Conservation (phyloP, 2,888 invertebrate genomes). For the Apotomis betuletana region DNA sequence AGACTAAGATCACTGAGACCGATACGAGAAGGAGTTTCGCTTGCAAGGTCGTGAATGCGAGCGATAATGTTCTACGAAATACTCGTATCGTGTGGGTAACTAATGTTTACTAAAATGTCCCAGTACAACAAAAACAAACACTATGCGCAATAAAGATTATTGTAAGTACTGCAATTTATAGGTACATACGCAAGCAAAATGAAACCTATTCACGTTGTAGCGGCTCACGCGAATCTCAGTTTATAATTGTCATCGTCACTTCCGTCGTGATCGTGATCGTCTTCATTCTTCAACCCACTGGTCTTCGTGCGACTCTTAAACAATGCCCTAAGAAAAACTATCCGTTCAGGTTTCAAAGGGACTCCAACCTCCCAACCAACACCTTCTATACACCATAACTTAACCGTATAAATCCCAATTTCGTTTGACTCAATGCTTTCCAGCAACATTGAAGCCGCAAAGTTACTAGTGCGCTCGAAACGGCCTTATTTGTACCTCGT, state of each 20-base stretch:
- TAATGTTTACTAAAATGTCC: no score
- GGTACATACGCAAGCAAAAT: neutral
- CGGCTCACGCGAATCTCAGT: neutral
- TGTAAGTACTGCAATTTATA: neutral
- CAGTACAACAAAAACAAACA: neutral
- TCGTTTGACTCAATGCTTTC: neutral
- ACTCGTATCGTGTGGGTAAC: no score
- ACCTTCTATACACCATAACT: neutral
- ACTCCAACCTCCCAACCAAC: neutral
- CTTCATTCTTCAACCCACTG: slow-evolving; percentile 14
- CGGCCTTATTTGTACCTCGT: slow-evolving; percentile 15
- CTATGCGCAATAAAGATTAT: no score
- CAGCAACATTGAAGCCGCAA: slow-evolving; percentile 16
- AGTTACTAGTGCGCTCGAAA: slow-evolving; percentile 12
- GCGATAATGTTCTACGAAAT: no score
- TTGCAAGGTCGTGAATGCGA: no score
- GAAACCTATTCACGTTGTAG: neutral
- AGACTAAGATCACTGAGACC: no score
- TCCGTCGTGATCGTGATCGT: slow-evolving; percentile 4
- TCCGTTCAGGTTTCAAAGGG: slow-evolving; percentile 21
- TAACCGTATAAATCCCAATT: neutral
- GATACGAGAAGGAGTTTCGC: no score
- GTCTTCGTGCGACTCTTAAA: slow-evolving; percentile 33
- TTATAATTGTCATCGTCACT: slow-evolving; percentile 17
- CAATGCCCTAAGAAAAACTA: slow-evolving; percentile 34